Evolutionary conservation across 2,888 invertebrate species (phyloP).

Genomic region (Diaprepes abbreviatus): DNA sequence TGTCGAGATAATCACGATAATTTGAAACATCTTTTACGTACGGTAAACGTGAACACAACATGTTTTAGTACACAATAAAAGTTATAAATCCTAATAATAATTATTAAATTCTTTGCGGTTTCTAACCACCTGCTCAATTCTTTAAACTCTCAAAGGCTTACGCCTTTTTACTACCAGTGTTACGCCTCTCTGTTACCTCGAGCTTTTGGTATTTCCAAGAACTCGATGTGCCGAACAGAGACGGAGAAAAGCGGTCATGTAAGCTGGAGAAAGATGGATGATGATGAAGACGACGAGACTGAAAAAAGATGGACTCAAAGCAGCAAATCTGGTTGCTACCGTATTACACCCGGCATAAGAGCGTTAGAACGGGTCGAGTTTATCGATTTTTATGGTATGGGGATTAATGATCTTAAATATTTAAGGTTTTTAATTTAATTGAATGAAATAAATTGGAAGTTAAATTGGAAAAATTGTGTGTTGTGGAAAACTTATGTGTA

Average conservation of each 20-base stretch:
- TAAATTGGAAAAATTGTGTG: too few relatives aligned
- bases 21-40: too few relatives aligned
- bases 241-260: not conserved
- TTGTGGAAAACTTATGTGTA: too few relatives aligned
- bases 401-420: too few relatives aligned
- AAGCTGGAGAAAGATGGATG: slow-evolving; percentile 2
- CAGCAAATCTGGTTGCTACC: slow-evolving; percentile 35
- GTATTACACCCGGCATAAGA: slow-evolving; percentile 30
- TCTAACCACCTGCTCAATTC: slow-evolving; percentile 31
- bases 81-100: not conserved
- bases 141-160: slow-evolving; percentile 40
- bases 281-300: not conserved
- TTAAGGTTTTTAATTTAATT: too few relatives aligned
- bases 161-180: slow-evolving; percentile 42
- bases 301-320: slow-evolving; percentile 26
- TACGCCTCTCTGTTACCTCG: slow-evolving; percentile 41
- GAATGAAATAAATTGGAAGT: too few relatives aligned
- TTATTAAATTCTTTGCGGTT: slow-evolving; percentile 9
- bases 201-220: slow-evolving; percentile 43
- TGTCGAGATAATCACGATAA: too few relatives aligned
- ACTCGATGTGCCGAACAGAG: slow-evolving; percentile 7
- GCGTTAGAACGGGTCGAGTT: not conserved
- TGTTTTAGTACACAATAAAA: too few relatives aligned
- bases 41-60: too few relatives aligned
- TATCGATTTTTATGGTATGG: too few relatives aligned